Evolutionary conservation across 2,797 vertebrate species (phyloP).

Genomic region (Sus cebifrons): DNA sequence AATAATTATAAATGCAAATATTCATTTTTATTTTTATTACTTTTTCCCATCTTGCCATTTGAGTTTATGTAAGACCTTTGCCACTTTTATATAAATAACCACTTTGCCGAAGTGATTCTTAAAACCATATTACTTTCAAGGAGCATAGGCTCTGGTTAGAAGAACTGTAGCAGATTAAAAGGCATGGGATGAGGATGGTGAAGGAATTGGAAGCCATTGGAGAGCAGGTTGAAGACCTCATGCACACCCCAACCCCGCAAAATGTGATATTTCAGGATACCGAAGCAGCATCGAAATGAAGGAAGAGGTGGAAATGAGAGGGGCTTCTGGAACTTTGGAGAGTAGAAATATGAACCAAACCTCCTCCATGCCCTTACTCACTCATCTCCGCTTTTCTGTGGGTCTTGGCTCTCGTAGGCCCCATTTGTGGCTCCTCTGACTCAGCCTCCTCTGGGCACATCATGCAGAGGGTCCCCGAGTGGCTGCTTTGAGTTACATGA

Average conservation of each 20-base stretch:
- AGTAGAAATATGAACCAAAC: not conserved
- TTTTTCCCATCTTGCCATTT: conserved; percentile 29
- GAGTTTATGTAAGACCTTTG: not conserved
- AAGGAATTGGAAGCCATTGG: conserved; percentile 4
- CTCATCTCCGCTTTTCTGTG: not conserved
- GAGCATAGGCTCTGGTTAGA: not conserved
- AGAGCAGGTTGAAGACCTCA: not conserved
- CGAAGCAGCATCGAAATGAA: not conserved
- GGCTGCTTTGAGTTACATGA: not conserved
- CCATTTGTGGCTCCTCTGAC: not conserved
- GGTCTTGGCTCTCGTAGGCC: not conserved
- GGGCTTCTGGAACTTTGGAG: not conserved
- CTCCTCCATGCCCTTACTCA: not conserved
- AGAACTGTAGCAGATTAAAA: not conserved
- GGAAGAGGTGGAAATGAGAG: not conserved
- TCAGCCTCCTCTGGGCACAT: not conserved
- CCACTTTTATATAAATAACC: not conserved
- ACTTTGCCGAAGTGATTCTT: not conserved
- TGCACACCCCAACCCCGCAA: not conserved
- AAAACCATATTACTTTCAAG: not conserved
- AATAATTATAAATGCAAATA: not conserved
- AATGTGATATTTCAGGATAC: not conserved
- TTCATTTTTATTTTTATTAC: not conserved
- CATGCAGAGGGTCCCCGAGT: not conserved
- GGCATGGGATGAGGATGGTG: not conserved